Percentiles rank a stretch among this genome's conserved stretches.
phyloP scores from a whole-genome alignment of 2,113 vertebrate genomes.

The Ciconia stormi region DNA sequence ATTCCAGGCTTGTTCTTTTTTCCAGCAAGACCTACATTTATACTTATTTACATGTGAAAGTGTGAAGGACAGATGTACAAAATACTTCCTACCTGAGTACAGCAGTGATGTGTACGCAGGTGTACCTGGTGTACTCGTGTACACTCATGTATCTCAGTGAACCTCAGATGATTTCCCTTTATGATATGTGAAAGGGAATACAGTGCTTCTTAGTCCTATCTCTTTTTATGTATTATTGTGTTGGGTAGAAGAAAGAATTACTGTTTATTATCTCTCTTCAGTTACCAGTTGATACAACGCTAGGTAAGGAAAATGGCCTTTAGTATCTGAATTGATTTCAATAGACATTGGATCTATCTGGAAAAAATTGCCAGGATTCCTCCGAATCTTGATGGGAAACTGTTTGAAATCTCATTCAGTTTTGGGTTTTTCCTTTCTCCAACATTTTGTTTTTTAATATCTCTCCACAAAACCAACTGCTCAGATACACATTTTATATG shows the following conservation, averaged over 20 bases:
- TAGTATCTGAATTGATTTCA: not conserved
- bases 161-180: not conserved
- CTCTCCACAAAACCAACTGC: not conserved
- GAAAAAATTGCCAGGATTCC: not conserved
- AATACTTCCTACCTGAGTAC: not conserved
- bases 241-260: not conserved
- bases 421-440: not conserved
- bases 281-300: not conserved
- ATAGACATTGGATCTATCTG: not conserved
- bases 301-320: not conserved
- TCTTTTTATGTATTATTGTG: not conserved
- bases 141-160: not conserved
- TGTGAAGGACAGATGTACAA: not conserved
- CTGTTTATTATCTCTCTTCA: not conserved
- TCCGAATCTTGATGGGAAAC: not conserved
- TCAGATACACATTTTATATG: not conserved
- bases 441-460: not conserved
- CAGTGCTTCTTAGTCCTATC: not conserved
- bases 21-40: not conserved
- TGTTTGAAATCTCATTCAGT: not conserved
- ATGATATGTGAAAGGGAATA: not conserved
- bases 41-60: not conserved
- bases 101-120: not conserved
- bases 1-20: not conserved
- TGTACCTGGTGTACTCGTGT: not conserved